A percentile compares a stretch with the other conserved stretches of the same genome.
phyloP scores from a whole-genome alignment of 2,113 vertebrate genomes.

The human region DNA sequence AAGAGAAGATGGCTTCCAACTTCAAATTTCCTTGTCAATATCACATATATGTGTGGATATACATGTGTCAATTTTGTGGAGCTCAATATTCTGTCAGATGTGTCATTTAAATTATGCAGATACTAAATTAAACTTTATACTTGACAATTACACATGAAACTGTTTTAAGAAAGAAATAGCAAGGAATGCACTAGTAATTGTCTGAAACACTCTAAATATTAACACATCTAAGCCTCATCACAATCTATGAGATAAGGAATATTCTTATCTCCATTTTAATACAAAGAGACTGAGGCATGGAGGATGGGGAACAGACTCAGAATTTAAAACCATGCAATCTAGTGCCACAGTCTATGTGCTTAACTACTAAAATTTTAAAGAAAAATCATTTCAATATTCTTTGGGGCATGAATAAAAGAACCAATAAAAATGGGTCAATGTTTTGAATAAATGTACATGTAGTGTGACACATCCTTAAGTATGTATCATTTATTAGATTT shows the following conservation, averaged over 20 bases:
- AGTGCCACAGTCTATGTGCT: not conserved
- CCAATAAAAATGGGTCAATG: not conserved
- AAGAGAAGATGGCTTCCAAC: not conserved
- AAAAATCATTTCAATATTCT: not conserved
- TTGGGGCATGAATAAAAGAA: not conserved
- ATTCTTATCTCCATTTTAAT: not conserved
- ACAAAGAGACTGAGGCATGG: not conserved
- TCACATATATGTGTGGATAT: not conserved
- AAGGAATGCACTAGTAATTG: not conserved
- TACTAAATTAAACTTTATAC: not conserved
- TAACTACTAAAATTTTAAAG: not conserved
- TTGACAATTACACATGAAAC: not conserved
- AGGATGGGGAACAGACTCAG: not conserved
- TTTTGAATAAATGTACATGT: constrained; percentile 22
- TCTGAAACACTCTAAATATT: constrained; percentile 14
- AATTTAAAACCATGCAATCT: not conserved
- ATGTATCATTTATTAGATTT: constrained; percentile 8
- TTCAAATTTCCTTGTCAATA: not conserved
- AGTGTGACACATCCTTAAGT: not conserved
- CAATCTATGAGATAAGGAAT: not conserved
- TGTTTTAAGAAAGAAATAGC: constrained; percentile 26
- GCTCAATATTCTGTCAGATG: not conserved
- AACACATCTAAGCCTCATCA: not conserved
- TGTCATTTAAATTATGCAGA: not conserved
- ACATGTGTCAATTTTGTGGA: not conserved